Base-by-base conservation (phyloP, 2,888 invertebrate genomes). In the Acleris emargana region DNA sequence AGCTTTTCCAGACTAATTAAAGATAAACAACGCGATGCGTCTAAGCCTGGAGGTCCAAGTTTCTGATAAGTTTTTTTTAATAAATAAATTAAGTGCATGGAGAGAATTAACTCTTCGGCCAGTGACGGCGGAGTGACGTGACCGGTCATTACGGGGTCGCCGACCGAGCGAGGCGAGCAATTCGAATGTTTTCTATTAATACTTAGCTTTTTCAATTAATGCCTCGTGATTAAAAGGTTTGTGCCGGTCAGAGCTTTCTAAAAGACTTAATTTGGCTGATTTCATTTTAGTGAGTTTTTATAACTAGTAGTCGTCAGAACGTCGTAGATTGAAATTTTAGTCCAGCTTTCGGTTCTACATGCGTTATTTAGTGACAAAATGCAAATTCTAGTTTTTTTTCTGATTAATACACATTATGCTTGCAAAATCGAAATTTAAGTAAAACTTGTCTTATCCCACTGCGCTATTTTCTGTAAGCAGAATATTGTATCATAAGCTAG, bases 61-160 rank as follows among this genome's bases (percentile, higher is more conserved):
- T 71, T 58, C 28, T 54, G 53, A 58, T 68, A 69, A 67, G 52
- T 79, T 82, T 81, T 81, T 79, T 81, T 80, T 79, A 79, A 78
- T 80, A 82, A 82, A 86, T 84, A 85, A 84, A 76, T 76, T 76
- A 86, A 85, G 83, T 82, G 84, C 80, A 78, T 76, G 71, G 72
- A 81, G 82, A 82, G 87, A 89, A 90, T 91, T 88, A 89, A 88
- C 88, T 89, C 82, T 78, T 89, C 87, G 81, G 73, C 76, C 75
- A 71, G 74, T 76, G 88, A 87, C 86, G 79, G 81, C 72, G 64
- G 82, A 87, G 78, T 88, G 90, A 89, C 88, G 87, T 80, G 84
- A 70, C 81, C 80, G 73, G 77, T 83, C 82, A 88, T 89, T 88
- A 88, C 63, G 51, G 81, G 88, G 83, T 85, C 73, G 72, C 59